phyloP scores from a whole-genome alignment of 2,797 vertebrate genomes.

The Myripristis jacobus region DNA sequence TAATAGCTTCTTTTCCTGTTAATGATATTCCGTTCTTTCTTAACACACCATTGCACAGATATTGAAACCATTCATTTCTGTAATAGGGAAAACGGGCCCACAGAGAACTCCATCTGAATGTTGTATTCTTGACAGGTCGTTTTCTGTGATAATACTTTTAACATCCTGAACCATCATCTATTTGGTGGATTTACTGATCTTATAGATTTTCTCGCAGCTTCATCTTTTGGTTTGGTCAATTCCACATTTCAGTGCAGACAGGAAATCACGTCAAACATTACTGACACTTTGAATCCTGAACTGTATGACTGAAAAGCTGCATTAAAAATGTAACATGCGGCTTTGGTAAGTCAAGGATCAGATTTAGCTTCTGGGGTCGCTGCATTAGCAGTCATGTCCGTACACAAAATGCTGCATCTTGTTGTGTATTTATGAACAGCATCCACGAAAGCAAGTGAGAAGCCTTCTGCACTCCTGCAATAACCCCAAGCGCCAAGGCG shows the following conservation, averaged over 20 bases:
- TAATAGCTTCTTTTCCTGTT: constrained; percentile 89
- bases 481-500: constrained; percentile 21
- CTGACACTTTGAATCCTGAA: neutral
- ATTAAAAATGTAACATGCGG: constrained; percentile 15
- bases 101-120: constrained; percentile 79
- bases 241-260: constrained; percentile 28
- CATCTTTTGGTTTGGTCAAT: constrained; percentile 37
- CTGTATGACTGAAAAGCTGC: neutral
- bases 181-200: constrained; percentile 50
- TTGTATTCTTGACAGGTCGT: constrained; percentile 70
- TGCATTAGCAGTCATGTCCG: constrained; percentile 8
- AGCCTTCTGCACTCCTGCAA: constrained; percentile 11
- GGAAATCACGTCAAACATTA: constrained; percentile 9
- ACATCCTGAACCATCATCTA: constrained; percentile 38
- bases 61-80: constrained; percentile 93
- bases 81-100: constrained; percentile 85
- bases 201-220: constrained; percentile 36
- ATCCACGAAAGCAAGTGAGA: constrained; percentile 13
- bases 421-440: constrained; percentile 27
- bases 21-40: constrained; percentile 91
- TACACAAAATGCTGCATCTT: constrained; percentile 1
- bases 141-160: constrained; percentile 71
- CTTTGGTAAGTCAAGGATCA: constrained; percentile 25
- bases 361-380: constrained; percentile 35
- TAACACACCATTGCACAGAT: constrained; percentile 92